Evolutionary conservation across 1,140 invertebrate genomes (phyloP).

Genomic region (Drosophila nigromelanica): DNA sequence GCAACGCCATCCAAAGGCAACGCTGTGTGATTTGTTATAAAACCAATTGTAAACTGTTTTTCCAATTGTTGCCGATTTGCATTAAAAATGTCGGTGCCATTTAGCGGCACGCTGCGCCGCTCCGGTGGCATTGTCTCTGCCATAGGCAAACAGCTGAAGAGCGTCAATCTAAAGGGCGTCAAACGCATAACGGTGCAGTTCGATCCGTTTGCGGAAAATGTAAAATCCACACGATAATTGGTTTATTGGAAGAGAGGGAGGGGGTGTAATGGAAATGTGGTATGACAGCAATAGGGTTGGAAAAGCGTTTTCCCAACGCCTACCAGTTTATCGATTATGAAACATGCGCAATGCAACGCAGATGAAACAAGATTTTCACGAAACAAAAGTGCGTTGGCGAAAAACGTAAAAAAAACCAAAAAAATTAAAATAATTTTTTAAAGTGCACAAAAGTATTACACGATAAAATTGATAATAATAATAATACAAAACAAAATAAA

Average conservation of each 20-base stretch:
- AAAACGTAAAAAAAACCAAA: slow-evolving; percentile 36
- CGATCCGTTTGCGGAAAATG: slow-evolving; percentile 91
- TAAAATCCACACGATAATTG: slow-evolving; percentile 88
- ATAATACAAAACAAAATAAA: not conserved
- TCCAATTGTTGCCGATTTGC: slow-evolving; percentile 12
- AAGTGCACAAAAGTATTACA: slow-evolving; percentile 54
- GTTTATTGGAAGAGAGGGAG: not conserved
- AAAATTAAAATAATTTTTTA: slow-evolving; percentile 19
- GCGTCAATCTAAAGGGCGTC: slow-evolving; percentile 91
- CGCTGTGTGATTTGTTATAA: slow-evolving; percentile 44
- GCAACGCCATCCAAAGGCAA: slow-evolving; percentile 12
- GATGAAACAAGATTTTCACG: slow-evolving; percentile 64
- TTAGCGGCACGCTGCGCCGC: slow-evolving; percentile 87
- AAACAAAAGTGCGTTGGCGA: slow-evolving; percentile 53
- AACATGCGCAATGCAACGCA: slow-evolving; percentile 66
- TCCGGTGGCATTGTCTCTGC: slow-evolving; percentile 88
- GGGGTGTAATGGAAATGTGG: not conserved
- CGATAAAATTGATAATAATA: not conserved
- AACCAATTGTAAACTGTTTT: slow-evolving; percentile 40
- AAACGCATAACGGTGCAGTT: slow-evolving; percentile 91
- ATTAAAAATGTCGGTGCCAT: slow-evolving; percentile 87
- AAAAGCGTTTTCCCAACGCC: slow-evolving; percentile 68
- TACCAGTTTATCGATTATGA: slow-evolving; percentile 64
- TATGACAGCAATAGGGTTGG: slow-evolving; percentile 44
- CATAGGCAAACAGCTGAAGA: slow-evolving; percentile 88